Conservation (phyloP, 2,113 vertebrate genomes). For the Crotalus viridis region DNA sequence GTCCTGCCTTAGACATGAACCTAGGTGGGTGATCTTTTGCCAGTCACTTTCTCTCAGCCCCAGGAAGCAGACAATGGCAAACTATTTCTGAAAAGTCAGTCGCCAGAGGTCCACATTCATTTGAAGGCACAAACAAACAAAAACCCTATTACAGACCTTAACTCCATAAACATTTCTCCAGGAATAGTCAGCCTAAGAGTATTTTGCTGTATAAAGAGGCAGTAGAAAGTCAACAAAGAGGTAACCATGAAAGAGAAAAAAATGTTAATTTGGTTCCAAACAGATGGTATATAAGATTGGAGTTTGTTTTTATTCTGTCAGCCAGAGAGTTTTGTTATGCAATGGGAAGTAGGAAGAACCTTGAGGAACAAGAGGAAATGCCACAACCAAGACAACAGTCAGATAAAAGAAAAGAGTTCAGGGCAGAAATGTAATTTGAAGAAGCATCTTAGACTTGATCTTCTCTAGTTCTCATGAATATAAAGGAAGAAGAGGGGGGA, state of each 20-base stretch:
- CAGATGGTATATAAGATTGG: not conserved
- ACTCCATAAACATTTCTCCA: conserved; percentile 10
- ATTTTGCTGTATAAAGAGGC: conserved; percentile 19
- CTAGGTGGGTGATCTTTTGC: not conserved
- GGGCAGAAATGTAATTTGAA: not conserved
- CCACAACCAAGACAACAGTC: not conserved
- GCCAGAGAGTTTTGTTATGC: not conserved
- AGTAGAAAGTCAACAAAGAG: not conserved
- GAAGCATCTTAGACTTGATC: not conserved
- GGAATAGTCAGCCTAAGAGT: conserved; percentile 5
- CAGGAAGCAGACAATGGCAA: not conserved
- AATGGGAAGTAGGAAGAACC: not conserved
- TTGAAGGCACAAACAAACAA: not conserved
- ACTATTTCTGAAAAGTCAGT: not conserved
- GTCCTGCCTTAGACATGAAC: not conserved
- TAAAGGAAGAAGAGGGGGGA: not conserved
- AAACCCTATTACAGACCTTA: conserved; percentile 31
- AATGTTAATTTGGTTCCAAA: not conserved
- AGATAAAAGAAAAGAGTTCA: not conserved
- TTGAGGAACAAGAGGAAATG: not conserved
- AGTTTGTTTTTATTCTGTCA: not conserved
- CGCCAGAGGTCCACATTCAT: not conserved
- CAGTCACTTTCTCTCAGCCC: not conserved
- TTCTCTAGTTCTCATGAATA: not conserved
- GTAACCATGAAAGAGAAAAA: not conserved